Evolutionary conservation across 2,888 invertebrate species (phyloP), one percentile per base, ranked within the genome.

Genomic region (Pedicia rivosa): DNA sequence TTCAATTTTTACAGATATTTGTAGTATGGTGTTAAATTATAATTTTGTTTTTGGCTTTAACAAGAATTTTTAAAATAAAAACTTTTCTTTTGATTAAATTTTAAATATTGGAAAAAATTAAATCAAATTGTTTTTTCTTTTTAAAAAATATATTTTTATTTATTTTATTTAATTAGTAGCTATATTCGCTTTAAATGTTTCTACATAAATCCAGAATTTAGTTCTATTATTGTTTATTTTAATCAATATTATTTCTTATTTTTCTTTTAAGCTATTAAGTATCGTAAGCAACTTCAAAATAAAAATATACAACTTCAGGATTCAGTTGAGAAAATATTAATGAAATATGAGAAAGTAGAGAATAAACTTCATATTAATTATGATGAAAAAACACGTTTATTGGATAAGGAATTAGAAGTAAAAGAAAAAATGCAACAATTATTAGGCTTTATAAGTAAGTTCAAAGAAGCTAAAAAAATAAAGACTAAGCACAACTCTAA

Each of bases 371-470:
- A 26, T 25, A 17, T 17, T 26, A 25, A 35, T 25, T 15, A 20
- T 26, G 9, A 5, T 5, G 25, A 17, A 25, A 35, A 35, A 35
- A 26, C 14, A 16, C 17, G 26, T 35, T 35, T 35, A 5, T 16
- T 26, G n/a, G 15, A 35, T 17, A 26, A 35, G 16, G 16, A 35
- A 16, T 16, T 26, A 16, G 25, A 16, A 26, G 17, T 35, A 7
- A 15, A 35, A 25, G 26, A 35, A 15, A 35, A 26, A 35, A 35
- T 35, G 35, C 25, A 25, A 35, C 25, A 35, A 26, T 35, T 35
- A 26, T n/a, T 15, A 26, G 15, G 14, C 15, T 16, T 26, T 16
- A 25, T 35, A 13, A 20, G 25, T 26, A 15, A 24, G 14, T 33
- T 33, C 22, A 33, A 33, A 33, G 15, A 33, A n/a, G n/a, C n/a